Percentiles rank a stretch among this genome's conserved stretches.
Conservation (phyloP, 2,113 vertebrate species). For the Bucco capensis region DNA sequence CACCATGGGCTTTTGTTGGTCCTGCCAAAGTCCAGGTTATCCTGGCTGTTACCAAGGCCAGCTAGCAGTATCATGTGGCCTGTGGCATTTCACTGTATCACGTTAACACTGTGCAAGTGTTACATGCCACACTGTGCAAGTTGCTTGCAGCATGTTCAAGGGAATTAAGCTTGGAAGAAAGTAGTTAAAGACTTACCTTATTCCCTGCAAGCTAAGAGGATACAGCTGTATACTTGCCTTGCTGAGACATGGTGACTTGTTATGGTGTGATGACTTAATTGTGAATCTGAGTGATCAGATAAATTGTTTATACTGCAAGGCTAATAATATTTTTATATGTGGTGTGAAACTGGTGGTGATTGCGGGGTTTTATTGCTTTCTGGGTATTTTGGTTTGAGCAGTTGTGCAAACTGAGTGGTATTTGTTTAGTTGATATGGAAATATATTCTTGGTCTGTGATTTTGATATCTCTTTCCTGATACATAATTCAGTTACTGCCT, state of each 20-base stretch:
- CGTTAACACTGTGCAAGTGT: too few species aligned
- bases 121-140: too few species aligned
- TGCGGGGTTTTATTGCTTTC: background rate
- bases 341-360: background rate
- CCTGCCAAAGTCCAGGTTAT: background rate
- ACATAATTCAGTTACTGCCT: constrained; percentile 6
- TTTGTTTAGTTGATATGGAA: background rate
- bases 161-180: background rate
- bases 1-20: background rate
- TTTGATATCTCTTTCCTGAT: background rate
- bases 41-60: background rate
- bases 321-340: background rate
- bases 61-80: background rate
- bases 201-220: background rate
- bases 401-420: background rate
- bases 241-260: background rate
- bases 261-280: background rate
- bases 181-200: background rate
- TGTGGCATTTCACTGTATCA: background rate
- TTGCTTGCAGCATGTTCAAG: background rate
- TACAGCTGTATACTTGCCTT: background rate
- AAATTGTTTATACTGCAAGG: background rate
- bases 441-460: background rate
- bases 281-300: background rate
- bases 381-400: background rate